These are phyloP conservation scores for Tetraneura akinire DNA, from an alignment of 1,140 invertebrate genomes.

Conservation along the genomic window DNA sequence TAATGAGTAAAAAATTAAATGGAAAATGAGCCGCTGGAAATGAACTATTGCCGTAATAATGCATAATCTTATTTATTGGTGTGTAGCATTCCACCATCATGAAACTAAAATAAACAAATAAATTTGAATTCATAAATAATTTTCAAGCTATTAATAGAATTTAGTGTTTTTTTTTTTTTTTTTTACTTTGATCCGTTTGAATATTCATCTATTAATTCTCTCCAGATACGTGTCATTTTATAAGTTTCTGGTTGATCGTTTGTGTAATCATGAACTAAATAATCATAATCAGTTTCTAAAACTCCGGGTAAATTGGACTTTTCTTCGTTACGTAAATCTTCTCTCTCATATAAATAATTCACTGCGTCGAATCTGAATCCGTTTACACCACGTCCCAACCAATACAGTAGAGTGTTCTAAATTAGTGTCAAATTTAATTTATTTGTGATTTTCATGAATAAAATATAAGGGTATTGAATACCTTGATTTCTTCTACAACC, in stretches of 20 bases:
- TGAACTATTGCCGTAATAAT: conserved; percentile 59
- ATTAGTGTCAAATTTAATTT: too few species aligned
- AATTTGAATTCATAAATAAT: too few species aligned
- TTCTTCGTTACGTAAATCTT: conserved; percentile 58
- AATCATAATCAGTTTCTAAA: conserved; percentile 21
- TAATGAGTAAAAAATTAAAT: conserved; percentile 66
- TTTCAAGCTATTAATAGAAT: too few species aligned
- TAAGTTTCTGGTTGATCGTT: conserved; percentile 66
- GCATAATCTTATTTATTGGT: conserved; percentile 55
- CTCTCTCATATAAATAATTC: conserved; percentile 60
- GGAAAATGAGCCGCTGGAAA: conserved; percentile 60
- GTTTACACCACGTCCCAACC: conserved; percentile 70
- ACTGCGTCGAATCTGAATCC: conserved; percentile 72
- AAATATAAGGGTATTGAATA: not conserved
- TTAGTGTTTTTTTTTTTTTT: too few species aligned
- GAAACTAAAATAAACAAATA: conserved; percentile 56
- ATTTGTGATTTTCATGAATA: too few species aligned
- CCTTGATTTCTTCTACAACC: conserved; percentile 69
- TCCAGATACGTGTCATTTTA: conserved; percentile 62
- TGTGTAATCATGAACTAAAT: conserved; percentile 66
- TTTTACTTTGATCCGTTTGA: too few species aligned
- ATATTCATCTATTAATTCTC: conserved; percentile 47
- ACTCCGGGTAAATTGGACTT: not conserved
- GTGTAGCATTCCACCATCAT: conserved; percentile 60
- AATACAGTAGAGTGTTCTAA: conserved; percentile 63